Base-by-base conservation (phyloP, 1,140 invertebrate genomes). In the Drosophila tropicalis region DNA sequence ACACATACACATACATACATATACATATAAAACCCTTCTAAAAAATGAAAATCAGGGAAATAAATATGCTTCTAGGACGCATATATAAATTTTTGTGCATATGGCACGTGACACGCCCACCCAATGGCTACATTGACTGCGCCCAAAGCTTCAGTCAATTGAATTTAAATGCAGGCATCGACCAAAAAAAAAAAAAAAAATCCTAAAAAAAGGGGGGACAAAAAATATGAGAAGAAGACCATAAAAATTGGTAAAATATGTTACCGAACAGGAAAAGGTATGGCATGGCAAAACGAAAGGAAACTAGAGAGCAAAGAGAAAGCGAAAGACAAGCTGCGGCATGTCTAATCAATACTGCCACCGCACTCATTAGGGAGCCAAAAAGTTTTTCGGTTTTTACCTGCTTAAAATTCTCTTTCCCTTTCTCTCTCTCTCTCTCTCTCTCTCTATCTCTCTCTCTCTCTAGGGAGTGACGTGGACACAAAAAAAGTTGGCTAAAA, bases 101-200 rank as follows among this genome's bases (percentile, higher is more conserved):
- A 54, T 76, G 76, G 66, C 79, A 81, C 82, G 74, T 84, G 73
- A 67, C 73, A 80, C 73, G 62, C 70, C 77, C 62, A 41, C n/a
- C 10, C 17, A 54, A 62, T 66, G 25, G 58, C 15, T 47, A 47
- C 15, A 47, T 47, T 19, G 44, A 19, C 15, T 47, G 44, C 15
- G 44, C 17, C 51, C 64, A 60, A 62, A 57, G 36, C 58, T 61
- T 47, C 67, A 83, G 67, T 73, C 67, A 80, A 87, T 89, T 83
- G 76, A 87, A 87, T 86, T 76, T 76, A 72, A 76, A 79, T 80
- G 68, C 29, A 60, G 36, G 25, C 6, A 36, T 15, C 19, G 22
- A 34, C 2, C 2, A 29, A 51, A 36, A 36, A 36, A 36, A 10
- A 39, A 40, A 29, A 36, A 36, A 36, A 36, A 10, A 39, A 40